These are phyloP conservation scores for Diarsia rubi DNA, from an alignment of 2,888 invertebrate genomes.

Conservation along the genomic window DNA sequence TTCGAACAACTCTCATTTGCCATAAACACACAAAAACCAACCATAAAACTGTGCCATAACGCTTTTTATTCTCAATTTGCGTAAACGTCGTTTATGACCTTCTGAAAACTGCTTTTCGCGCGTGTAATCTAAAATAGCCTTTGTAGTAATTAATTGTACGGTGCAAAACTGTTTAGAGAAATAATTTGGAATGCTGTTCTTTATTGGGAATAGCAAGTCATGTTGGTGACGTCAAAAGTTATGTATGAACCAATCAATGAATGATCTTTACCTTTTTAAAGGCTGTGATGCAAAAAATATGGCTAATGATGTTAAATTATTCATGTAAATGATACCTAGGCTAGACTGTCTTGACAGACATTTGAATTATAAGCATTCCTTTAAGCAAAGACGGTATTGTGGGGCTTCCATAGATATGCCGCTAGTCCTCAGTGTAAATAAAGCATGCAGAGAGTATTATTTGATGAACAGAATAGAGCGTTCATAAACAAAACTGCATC, in stretches of 20 bases:
- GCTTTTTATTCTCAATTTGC: slow-evolving; percentile 71
- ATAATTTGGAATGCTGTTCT: slow-evolving; percentile 61
- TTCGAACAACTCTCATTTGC: slow-evolving; percentile 86
- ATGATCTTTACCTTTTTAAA: slow-evolving; percentile 47
- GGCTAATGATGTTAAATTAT: slow-evolving; percentile 44
- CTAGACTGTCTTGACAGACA: slow-evolving; percentile 17
- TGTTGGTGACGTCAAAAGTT: slow-evolving; percentile 58
- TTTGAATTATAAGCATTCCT: slow-evolving; percentile 33
- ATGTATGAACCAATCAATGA: slow-evolving; percentile 59
- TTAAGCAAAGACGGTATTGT: slow-evolving; percentile 13
- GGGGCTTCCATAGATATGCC: slow-evolving; percentile 32
- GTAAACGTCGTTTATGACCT: slow-evolving; percentile 76
- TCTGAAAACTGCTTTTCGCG: slow-evolving; percentile 72
- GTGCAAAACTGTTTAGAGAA: slow-evolving; percentile 71
- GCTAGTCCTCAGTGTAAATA: slow-evolving; percentile 5
- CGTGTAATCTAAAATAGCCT: slow-evolving; percentile 88
- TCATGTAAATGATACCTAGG: slow-evolving; percentile 30
- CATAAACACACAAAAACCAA: slow-evolving; percentile 81
- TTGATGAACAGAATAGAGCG: slow-evolving; percentile 24
- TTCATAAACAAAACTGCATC: slow-evolving; percentile 33
- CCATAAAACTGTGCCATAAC: slow-evolving; percentile 77
- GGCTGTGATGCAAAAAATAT: slow-evolving; percentile 37
- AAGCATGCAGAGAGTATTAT: slow-evolving; percentile 7
- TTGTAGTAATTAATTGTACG: slow-evolving; percentile 80
- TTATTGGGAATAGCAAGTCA: slow-evolving; percentile 57